phyloP scores from a whole-genome alignment of 2,113 vertebrate species.

The Pithys albifrons region DNA sequence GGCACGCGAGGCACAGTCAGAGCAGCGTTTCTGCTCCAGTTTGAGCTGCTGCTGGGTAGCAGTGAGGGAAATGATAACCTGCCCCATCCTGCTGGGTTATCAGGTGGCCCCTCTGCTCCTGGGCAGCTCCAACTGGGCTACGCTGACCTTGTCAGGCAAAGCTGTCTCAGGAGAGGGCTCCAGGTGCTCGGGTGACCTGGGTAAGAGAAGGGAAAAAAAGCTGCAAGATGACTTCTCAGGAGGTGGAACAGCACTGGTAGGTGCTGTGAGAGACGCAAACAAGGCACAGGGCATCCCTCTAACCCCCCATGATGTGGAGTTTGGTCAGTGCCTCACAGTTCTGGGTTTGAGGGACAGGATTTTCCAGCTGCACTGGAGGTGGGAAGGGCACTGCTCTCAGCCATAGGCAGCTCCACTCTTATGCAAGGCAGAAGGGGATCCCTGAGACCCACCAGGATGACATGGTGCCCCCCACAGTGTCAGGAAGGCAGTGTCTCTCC shows the following conservation, averaged over 20 bases:
- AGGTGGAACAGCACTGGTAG: not conserved
- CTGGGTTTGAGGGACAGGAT: not conserved
- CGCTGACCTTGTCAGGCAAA: accelerated
- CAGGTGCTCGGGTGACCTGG: not conserved
- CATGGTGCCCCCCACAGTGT: not conserved
- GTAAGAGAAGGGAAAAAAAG: not conserved
- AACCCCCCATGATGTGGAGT: accelerated
- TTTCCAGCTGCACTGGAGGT: accelerated
- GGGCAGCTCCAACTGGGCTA: not conserved
- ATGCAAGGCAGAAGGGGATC: not conserved
- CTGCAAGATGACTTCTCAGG: not conserved
- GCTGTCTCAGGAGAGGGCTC: not conserved
- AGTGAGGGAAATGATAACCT: accelerated
- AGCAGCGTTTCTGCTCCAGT: accelerated
- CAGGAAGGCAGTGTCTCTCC: not conserved
- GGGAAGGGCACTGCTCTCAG: not conserved
- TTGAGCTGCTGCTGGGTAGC: not conserved
- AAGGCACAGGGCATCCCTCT: accelerated
- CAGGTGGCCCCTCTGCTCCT: not conserved
- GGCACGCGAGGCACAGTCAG: accelerated
- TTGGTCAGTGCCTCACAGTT: accelerated
- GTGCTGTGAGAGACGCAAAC: not conserved
- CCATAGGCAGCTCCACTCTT: not conserved
- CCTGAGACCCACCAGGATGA: not conserved
- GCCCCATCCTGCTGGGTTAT: accelerated